Evolutionary conservation across 2,113 vertebrate genomes (phyloP).

Genomic region (Protobothrops flavoviridis): DNA sequence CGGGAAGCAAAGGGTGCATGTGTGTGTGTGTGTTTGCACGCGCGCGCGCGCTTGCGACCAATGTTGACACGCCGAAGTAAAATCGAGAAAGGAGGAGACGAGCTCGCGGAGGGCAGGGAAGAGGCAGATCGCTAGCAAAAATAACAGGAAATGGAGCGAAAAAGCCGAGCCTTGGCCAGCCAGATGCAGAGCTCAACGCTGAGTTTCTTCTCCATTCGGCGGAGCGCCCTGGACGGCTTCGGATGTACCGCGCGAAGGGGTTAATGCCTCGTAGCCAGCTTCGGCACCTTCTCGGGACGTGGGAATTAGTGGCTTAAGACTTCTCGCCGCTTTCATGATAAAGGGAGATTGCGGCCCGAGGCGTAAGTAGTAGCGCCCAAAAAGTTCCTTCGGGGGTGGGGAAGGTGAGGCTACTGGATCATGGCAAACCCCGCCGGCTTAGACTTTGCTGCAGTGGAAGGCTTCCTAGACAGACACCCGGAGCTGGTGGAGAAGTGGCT

Average conservation of each 20-base stretch:
- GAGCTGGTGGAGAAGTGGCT: constrained; percentile 93
- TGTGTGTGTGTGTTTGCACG: accelerated
- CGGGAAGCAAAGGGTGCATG: neutral
- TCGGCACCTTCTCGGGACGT: neutral
- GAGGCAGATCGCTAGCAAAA: neutral
- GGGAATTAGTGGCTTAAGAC: neutral
- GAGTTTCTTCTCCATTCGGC: neutral
- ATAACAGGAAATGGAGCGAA: neutral
- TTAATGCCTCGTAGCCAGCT: neutral
- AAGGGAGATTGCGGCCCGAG: neutral
- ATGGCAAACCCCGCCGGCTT: constrained; percentile 79
- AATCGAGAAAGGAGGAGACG: too few species aligned
- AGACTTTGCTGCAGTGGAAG: constrained; percentile 93
- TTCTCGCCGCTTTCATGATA: too few species aligned
- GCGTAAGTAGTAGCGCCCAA: neutral
- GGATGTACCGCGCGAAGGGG: neutral
- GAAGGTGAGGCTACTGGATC: constrained; percentile 16
- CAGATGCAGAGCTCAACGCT: neutral
- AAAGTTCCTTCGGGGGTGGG: neutral
- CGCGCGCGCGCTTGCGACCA: neutral
- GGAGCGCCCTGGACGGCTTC: neutral
- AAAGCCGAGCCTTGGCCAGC: neutral
- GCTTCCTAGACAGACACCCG: constrained; percentile 92
- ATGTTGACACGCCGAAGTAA: neutral
- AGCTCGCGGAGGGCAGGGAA: neutral